phyloP scores from a whole-genome alignment of 2,113 vertebrate genomes.

The Tympanuchus pallidicinctus region DNA sequence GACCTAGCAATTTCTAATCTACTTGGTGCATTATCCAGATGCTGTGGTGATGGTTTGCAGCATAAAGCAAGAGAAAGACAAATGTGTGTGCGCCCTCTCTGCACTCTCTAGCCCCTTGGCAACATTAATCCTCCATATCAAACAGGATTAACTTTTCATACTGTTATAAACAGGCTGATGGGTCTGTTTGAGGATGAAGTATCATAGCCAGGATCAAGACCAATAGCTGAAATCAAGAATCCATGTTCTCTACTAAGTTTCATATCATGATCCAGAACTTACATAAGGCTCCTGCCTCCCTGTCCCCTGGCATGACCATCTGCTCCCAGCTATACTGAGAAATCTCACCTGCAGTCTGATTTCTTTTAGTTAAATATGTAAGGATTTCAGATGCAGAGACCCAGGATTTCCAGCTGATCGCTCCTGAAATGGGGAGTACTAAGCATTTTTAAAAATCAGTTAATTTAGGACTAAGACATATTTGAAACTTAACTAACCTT shows the following conservation, averaged over 20 bases:
- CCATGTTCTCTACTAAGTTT: not conserved
- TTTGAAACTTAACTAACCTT: not conserved
- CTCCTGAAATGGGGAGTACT: not conserved
- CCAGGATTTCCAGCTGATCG: not conserved
- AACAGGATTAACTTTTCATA: conserved; percentile 40
- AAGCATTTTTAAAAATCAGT: not conserved
- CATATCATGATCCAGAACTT: not conserved
- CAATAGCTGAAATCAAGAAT: not conserved
- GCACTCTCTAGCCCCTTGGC: not conserved
- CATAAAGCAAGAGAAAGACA: not conserved
- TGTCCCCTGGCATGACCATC: not conserved
- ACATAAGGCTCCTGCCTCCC: not conserved
- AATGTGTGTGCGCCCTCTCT: not conserved
- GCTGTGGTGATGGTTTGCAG: not conserved
- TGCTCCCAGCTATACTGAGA: not conserved
- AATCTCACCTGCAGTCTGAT: not conserved
- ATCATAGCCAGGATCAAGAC: not conserved
- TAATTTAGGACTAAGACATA: not conserved
- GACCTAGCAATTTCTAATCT: not conserved
- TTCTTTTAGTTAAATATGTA: not conserved
- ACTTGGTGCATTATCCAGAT: not conserved
- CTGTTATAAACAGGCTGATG: conserved; percentile 2
- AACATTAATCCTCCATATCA: conserved; percentile 16
- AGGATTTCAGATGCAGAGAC: not conserved
- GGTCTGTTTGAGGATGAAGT: not conserved